These are phyloP conservation scores for Xanthorhoe spadicearia DNA, from an alignment of 2,888 invertebrate genomes.

Conservation along the genomic window DNA sequence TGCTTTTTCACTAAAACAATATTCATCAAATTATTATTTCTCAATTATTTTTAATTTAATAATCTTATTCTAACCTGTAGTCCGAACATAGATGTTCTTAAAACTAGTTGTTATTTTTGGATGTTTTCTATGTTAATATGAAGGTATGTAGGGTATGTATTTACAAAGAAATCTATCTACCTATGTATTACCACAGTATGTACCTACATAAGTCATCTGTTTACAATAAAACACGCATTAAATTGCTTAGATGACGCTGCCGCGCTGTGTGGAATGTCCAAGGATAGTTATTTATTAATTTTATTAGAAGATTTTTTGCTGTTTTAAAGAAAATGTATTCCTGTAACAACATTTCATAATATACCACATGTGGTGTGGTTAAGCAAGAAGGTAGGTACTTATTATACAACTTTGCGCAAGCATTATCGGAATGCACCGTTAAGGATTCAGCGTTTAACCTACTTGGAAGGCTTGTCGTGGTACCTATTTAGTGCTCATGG, in stretches of 20 bases:
- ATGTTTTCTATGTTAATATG: no score
- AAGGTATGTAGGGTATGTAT: no score
- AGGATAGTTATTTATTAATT: no score
- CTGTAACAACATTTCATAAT: not conserved
- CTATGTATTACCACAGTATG: no score
- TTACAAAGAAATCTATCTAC: no score
- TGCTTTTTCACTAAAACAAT: slow-evolving; percentile 84
- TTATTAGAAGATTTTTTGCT: no score
- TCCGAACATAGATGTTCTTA: not conserved
- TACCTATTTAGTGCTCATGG: slow-evolving; percentile 50
- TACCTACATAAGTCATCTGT: no score
- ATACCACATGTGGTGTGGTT: not conserved
- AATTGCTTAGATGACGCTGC: no score
- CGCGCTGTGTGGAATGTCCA: no score
- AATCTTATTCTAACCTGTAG: no score
- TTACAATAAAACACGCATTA: no score
- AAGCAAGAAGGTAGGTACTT: not conserved
- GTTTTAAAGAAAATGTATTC: no score
- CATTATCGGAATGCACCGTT: slow-evolving; percentile 40
- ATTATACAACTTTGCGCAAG: slow-evolving; percentile 44
- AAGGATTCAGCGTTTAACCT: slow-evolving; percentile 33
- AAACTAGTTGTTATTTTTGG: not conserved
- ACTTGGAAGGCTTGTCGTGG: slow-evolving; percentile 17
- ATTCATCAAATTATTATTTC: not conserved
- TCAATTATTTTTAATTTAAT: not conserved